Evolutionary conservation across 2,888 invertebrate species (phyloP), one percentile per base, ranked within the genome.

Genomic region (Pomacea canaliculata): DNA sequence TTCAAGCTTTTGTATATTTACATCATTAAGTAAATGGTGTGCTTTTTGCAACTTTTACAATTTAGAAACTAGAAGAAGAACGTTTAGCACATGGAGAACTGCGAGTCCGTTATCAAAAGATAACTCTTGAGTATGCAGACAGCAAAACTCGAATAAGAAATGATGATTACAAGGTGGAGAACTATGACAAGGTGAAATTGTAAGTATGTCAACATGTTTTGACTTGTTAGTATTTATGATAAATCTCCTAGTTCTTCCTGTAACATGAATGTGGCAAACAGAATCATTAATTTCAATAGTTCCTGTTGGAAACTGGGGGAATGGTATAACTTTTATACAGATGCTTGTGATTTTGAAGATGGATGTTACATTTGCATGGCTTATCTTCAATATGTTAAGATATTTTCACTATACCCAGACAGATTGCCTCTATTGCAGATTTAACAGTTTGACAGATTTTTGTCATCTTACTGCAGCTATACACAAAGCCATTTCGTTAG

Each of bases 141-240:
- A 83, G 82, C 9, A 86, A 88, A 71, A 75, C 81, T 19, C 83
- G 86, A 73, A 85, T 89, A 16, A 86, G 89, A 77, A 78, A 78
- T n/a, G 89, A 88, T 63, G 83, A 90, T 78, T 90, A 87, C 82
- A 88, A 88, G 78, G 87, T 90, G 37, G 89, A 89, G 72, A 90
- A 90, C 79, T 91, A 88, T 83, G 89, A 90, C 71, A 84, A 83
- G 78, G 83, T 90, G 3, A 89, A 90, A 85, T 80, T 81, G 90
- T 90, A 82, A 71, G 81, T 78, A 18, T 51, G n/a, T 18, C 19
- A n/a, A 62, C 23, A 48, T 13, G 37, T 37, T 37, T 37, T 37
- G 37, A 23, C 13, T 46, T 68, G 60, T 23, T n/a, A 37, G n/a
- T 65, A 37, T 56, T 27, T 56, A 70, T n/a, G 46, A 23, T 19